Base-by-base conservation (phyloP, 2,888 invertebrate genomes). In the Amphiduros pacificus region DNA sequence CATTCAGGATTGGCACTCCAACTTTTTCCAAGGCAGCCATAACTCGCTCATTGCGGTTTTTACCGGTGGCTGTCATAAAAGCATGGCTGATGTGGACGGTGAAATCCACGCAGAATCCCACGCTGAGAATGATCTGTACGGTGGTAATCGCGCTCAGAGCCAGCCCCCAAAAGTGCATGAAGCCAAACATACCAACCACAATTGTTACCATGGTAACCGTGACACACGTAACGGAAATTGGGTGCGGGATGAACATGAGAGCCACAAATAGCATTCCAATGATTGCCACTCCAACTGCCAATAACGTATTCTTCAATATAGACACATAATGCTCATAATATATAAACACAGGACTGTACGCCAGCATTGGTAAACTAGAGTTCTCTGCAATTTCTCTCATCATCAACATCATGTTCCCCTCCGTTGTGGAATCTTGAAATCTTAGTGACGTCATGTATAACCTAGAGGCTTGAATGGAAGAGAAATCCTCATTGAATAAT, bases 371-470 rank as follows among this genome's bases (percentile, higher is more conserved):
- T 6, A 75, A 29, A 4, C 58, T 31, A 4, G 71, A 71, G 14
- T 60, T 58, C 36, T 67, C 55, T 5, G 73, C 71, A 0, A 75
- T 55, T 24, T 70, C 64, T 17, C 76, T 61, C 62, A 75, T 61
- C 29, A 60, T 24, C 17, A 70, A 24, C 73, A 77, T 75, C 54
- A 74, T 55, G 20, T 68, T 55, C 0, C 73, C 74, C 62, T 76
- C 74, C 24, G 60, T 60, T 9, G 64, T 63, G 22, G 93, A 93
- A 56, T 93, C 92, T 59, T 90, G 91, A 51, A 95, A 91, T 74
- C 93, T 92, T 1, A 91, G 90, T 0, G 93, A 92, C 81, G 94
- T 93, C 55, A 95, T 90, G 52, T 94, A 85, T 77, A 93, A 92
- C 63, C 95, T 86, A 51, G 93, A 93, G 0, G 92, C 93, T 2